A percentile compares a stretch with the other conserved stretches of the same genome.
Conservation (phyloP, 2,113 vertebrate species). For the Paracanthobrama guichenoti region DNA sequence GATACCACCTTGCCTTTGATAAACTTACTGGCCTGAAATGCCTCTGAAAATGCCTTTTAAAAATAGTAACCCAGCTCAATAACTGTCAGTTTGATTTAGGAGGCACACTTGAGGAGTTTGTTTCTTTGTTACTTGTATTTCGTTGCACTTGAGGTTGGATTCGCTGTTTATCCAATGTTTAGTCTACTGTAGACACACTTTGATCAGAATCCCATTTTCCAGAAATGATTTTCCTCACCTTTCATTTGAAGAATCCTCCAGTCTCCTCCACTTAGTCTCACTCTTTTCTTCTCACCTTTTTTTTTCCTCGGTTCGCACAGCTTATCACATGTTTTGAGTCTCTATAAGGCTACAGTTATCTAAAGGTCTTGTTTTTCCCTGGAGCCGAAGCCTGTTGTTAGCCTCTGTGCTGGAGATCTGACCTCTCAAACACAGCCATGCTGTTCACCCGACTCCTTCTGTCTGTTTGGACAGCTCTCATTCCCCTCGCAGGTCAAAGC, state of each 20-base stretch:
- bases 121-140: constrained; percentile 20
- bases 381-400: constrained; percentile 21
- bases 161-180: constrained; percentile 31
- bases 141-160: neutral
- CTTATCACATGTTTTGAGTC: neutral
- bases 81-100: constrained; percentile 54
- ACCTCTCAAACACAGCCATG: constrained; percentile 25
- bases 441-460: constrained; percentile 16
- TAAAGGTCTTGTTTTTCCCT: constrained; percentile 35
- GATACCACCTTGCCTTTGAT: constrained; percentile 32
- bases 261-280: neutral
- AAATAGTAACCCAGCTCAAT: constrained; percentile 40
- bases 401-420: constrained; percentile 26
- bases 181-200: constrained; percentile 12
- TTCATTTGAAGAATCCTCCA: neutral
- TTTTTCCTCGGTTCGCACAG: neutral
- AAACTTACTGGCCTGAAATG: constrained; percentile 30
- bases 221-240: neutral
- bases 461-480: constrained; percentile 40
- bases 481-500: constrained; percentile 26
- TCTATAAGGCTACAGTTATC: constrained; percentile 23
- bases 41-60: constrained; percentile 36
- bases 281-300: neutral
- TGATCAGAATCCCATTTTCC: constrained; percentile 18
- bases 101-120: constrained; percentile 4